Evolutionary conservation across 1,140 invertebrate genomes (phyloP).

Genomic region (Hesperophylax magnus): DNA sequence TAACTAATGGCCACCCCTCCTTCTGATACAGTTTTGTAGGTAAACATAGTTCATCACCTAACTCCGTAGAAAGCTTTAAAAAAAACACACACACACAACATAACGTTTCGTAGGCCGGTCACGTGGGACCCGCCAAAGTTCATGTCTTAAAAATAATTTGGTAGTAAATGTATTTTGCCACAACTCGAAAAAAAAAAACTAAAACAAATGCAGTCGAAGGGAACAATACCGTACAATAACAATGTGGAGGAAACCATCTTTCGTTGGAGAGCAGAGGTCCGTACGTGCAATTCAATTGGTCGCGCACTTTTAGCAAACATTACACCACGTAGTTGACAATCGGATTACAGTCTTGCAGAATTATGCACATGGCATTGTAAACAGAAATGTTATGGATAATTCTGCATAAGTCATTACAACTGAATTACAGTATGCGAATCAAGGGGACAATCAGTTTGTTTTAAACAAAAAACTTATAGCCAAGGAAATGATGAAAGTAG

Average conservation of each 20-base stretch:
- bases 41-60: slow-evolving; percentile 1
- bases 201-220: slow-evolving; percentile 34
- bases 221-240: not conserved
- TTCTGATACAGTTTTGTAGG: not conserved
- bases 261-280: too few relatives aligned
- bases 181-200: slow-evolving; percentile 13
- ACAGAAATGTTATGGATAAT: too few relatives aligned
- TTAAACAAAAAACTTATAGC: too few relatives aligned
- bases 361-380: too few relatives aligned
- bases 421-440: too few relatives aligned
- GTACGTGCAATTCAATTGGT: not conserved
- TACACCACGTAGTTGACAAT: too few relatives aligned
- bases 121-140: not conserved
- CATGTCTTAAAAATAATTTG: slow-evolving; percentile 21
- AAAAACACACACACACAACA: slow-evolving; percentile 23
- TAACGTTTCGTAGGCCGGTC: too few relatives aligned
- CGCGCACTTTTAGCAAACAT: not conserved
- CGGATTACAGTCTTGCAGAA: too few relatives aligned
- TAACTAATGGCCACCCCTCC: not conserved
- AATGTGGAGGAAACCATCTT: too few relatives aligned
- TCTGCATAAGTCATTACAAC: too few relatives aligned
- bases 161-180: slow-evolving; percentile 36
- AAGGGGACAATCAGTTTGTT: too few relatives aligned
- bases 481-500: too few relatives aligned
- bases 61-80: not conserved